Base-by-base conservation (phyloP, 2,888 invertebrate genomes). In the Calliopum simillimum region DNA sequence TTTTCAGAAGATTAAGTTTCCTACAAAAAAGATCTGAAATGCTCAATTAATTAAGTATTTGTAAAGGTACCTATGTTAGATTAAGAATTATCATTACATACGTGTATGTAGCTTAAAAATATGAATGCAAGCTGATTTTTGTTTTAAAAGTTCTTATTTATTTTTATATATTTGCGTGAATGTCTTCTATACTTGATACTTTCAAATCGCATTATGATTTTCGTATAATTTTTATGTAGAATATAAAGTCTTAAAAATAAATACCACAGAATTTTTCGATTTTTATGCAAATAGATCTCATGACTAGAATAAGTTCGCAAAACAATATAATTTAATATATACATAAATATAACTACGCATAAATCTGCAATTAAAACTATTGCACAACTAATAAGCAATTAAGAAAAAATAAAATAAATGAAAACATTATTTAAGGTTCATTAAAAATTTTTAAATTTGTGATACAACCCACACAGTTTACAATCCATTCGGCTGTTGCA, bases 211-310 rank as follows among this genome's bases (percentile, higher is more conserved):
- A 63, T 61, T 61, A n/a, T n/a, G n/a, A n/a, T n/a, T n/a, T n/a
- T n/a, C n/a, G n/a, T n/a, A n/a, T n/a, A n/a, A 51, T 49, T n/a
- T 69, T 25, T 46, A 46, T 56, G 13, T 56, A 62, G 58, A 64
- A 68, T 53, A 64, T 68, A 70, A 58, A 23, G 19, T 14, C 70
- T 70, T 74, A 72, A 71, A 66, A 59, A 69, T 70, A 74, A 63
- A 74, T 72, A 74, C 74, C 72, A 74, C 72, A 74, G 74, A 74
- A 66, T 70, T 69, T 64, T 63, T 59, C 14, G 33, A 25, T 68
- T 56, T 56, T 61, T 49, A 19, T 61, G 13, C 43, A 19, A n/a
- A 16, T 13, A 25, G 11, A 55, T 53, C 43, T 33, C 25, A 11
- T 49, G 70, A 70, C 70, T 70, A 70, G 70, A 70, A 53, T 61